Evolutionary conservation across 64 coral and sea anemone species (phyloP).

Genomic region (Montipora foliosa): DNA sequence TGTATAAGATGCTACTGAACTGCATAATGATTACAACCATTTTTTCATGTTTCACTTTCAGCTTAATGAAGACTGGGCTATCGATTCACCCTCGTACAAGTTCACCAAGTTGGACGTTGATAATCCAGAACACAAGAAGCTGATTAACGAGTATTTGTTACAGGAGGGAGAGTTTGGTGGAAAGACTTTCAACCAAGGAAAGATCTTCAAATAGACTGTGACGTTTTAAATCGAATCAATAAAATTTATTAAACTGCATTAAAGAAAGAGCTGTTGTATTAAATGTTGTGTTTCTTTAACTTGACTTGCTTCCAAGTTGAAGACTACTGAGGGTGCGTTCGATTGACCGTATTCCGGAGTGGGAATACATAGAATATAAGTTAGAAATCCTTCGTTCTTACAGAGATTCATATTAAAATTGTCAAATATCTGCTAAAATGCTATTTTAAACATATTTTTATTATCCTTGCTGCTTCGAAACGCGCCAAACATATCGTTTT

Average conservation of each 20-base stretch:
- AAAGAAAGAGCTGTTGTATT: neutral
- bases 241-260: neutral
- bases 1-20: too few relatives aligned
- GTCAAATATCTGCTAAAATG: too few relatives aligned
- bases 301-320: neutral
- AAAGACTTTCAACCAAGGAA: slow-evolving; percentile 72
- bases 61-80: slow-evolving; percentile 71
- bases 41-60: slow-evolving; percentile 3
- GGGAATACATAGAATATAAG: too few relatives aligned
- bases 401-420: too few relatives aligned
- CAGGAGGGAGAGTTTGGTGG: slow-evolving; percentile 62
- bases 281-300: neutral
- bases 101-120: slow-evolving; percentile 84
- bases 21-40: too few relatives aligned
- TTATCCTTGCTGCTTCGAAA: too few relatives aligned
- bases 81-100: slow-evolving; percentile 81
- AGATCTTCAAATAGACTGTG: slow-evolving; percentile 76
- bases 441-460: too few relatives aligned
- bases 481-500: too few relatives aligned
- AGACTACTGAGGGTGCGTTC: too few relatives aligned
- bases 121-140: slow-evolving; percentile 67
- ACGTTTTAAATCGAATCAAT: neutral
- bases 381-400: too few relatives aligned
- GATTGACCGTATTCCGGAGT: too few relatives aligned
- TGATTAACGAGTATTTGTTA: slow-evolving; percentile 73